Base-by-base conservation (phyloP, 1,140 invertebrate species). In the Cyclina sinensis region DNA sequence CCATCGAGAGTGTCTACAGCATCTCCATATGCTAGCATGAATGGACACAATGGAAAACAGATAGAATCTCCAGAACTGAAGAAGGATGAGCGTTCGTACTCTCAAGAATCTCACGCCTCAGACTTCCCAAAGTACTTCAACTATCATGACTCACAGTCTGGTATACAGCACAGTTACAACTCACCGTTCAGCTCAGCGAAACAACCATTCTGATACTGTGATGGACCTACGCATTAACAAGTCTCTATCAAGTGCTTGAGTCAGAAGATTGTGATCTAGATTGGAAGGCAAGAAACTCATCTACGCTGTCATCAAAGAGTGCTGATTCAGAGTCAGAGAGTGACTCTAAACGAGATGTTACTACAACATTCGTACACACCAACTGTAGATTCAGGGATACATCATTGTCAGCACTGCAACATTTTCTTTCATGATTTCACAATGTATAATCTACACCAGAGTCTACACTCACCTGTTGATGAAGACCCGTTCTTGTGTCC, bases 381-480 rank as follows among this genome's bases (percentile, higher is more conserved):
- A 18, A 91, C 91, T 2, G 92, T 91, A 21, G 94, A 94, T 89
- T 92, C 90, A 82, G 92, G 92, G 48, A 93, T 94, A 32, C 94
- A 94, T 84, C 94, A 94, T 73, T 94, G 94, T 90, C 90, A 90
- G 16, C 94, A 94, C 86, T 94, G 94, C 79, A 94, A 93, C 91
- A 94, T 94, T 80, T 92, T 94, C 59, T 94, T 94, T 90, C 92
- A 94, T 51, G 94, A 94, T 88, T 94, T 92, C 90, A 94, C 93
- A 5, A 94, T 94, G 94, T 94, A 91, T 83, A 92, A 94, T 73
- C 91, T 94, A n/a, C 94, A 94, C 82, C 91, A 94, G 89, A 93
- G 92, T 81, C 93, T 94, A 27, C 94, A 94, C 90, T 93, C 93
- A 21, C 94, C 94, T 0, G 84, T 92, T 65, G 92, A 93, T 35